Conservation (phyloP, 2,888 invertebrate genomes). For the Ypsolopha scabrella region DNA sequence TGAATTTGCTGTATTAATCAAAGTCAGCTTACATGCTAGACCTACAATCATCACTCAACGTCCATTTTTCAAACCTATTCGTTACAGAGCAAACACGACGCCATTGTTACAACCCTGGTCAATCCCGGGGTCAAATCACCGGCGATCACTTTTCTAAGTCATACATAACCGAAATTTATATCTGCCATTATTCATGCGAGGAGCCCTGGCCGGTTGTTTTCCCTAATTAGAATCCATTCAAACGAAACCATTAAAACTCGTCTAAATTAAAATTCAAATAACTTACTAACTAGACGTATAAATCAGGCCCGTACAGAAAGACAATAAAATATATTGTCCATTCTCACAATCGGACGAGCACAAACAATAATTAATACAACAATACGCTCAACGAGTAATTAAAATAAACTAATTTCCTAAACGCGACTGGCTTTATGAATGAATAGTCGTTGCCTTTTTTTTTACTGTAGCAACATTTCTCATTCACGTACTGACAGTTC, state of each 20-base stretch:
- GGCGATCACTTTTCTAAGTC: conserved; percentile 44
- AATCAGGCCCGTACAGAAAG: conserved; percentile 55
- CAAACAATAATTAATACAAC: conserved; percentile 59
- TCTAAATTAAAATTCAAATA: conserved; percentile 69
- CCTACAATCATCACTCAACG: conserved; percentile 36
- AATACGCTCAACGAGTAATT: conserved; percentile 61
- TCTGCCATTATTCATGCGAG: conserved; percentile 55
- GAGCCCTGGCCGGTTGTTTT: conserved; percentile 50
- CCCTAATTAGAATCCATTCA: conserved; percentile 69
- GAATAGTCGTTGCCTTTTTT: conserved; percentile 42
- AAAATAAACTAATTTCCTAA: conserved; percentile 68
- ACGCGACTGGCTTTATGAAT: conserved; percentile 53
- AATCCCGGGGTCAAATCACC: conserved; percentile 33
- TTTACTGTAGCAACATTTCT: conserved; percentile 56
- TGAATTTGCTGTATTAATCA: conserved; percentile 18
- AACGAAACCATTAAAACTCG: conserved; percentile 62
- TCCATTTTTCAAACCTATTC: conserved; percentile 28
- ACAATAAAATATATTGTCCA: conserved; percentile 69
- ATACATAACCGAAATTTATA: conserved; percentile 56
- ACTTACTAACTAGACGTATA: conserved; percentile 69
- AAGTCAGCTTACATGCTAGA: conserved; percentile 12
- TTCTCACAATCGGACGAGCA: conserved; percentile 32
- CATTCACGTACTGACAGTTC: conserved; percentile 59
- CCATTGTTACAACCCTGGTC: conserved; percentile 41
- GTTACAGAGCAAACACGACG: conserved; percentile 22